Percentiles rank a stretch among this genome's conserved stretches.
Conservation (phyloP, 2,797 vertebrate species). For the Helicolenus hilgendorfi region DNA sequence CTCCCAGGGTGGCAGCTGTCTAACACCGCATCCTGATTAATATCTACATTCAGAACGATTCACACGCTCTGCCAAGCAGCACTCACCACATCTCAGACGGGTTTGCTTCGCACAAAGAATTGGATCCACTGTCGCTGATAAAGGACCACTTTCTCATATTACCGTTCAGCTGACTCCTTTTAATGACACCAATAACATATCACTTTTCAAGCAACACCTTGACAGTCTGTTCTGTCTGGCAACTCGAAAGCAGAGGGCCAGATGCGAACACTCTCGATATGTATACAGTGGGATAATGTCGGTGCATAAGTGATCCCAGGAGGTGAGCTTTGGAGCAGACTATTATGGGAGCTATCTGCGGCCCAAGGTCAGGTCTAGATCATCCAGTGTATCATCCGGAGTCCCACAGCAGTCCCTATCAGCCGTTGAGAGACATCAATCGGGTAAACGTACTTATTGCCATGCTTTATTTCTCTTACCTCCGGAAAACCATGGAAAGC, state of each 20-base stretch:
- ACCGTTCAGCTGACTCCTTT: slow-evolving; percentile 54
- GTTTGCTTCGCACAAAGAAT: slow-evolving; percentile 60
- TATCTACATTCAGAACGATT: slow-evolving; percentile 85
- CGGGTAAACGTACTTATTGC: slow-evolving; percentile 80
- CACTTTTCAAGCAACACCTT: slow-evolving; percentile 41
- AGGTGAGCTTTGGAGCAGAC: slow-evolving; percentile 58
- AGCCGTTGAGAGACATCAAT: slow-evolving; percentile 81
- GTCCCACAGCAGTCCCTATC: slow-evolving; percentile 56
- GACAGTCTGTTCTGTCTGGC: slow-evolving; percentile 37
- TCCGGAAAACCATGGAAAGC: slow-evolving; percentile 74
- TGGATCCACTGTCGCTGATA: slow-evolving; percentile 66
- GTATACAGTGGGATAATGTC: slow-evolving; percentile 31
- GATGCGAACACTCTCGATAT: neutral
- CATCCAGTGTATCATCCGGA: slow-evolving; percentile 55
- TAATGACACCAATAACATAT: slow-evolving; percentile 54
- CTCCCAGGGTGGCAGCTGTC: slow-evolving; percentile 84
- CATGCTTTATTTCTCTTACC: slow-evolving; percentile 82
- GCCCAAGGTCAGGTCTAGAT: slow-evolving; percentile 81
- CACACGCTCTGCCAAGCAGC: slow-evolving; percentile 74
- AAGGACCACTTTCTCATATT: slow-evolving; percentile 77
- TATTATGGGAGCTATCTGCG: slow-evolving; percentile 48
- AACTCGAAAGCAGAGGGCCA: slow-evolving; percentile 38
- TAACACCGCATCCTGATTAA: slow-evolving; percentile 87
- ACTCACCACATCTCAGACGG: slow-evolving; percentile 49
- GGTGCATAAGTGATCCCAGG: slow-evolving; percentile 65